Evolutionary conservation across 2,113 vertebrate genomes (phyloP).

Genomic region (Hydrolagus affinis): DNA sequence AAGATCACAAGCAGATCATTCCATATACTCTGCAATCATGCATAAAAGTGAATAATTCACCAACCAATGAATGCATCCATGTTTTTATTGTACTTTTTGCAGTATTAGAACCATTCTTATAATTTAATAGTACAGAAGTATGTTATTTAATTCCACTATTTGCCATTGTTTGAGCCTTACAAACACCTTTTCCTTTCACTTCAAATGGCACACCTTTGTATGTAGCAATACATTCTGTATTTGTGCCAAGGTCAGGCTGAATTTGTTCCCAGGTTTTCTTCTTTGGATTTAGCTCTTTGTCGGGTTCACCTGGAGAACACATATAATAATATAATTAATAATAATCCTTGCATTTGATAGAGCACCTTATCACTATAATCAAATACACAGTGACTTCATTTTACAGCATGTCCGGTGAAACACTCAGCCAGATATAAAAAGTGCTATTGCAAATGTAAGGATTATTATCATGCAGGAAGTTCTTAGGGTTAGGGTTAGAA

Average conservation of each 20-base stretch:
- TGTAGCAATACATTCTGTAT: constrained; percentile 73
- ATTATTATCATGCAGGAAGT: too few species aligned
- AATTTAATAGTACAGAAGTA: neutral
- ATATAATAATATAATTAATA: neutral
- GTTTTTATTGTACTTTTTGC: constrained; percentile 20
- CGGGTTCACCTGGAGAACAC: constrained; percentile 70
- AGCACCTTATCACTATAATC: too few species aligned
- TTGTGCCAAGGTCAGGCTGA: constrained; percentile 81
- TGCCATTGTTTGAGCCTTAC: constrained; percentile 81
- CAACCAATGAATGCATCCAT: neutral
- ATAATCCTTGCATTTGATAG: too few species aligned
- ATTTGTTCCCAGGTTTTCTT: constrained; percentile 97
- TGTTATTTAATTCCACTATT: constrained; percentile 84
- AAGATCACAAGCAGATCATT: neutral
- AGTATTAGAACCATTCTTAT: neutral
- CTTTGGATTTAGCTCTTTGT: constrained; percentile 94
- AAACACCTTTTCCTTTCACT: constrained; percentile 81
- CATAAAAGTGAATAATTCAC: neutral
- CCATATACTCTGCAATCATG: neutral
- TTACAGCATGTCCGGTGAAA: too few species aligned
- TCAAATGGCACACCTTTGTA: constrained; percentile 85
- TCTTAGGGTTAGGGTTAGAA: too few species aligned
- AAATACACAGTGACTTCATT: too few species aligned
- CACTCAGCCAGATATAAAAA: too few species aligned
- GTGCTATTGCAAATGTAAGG: too few species aligned